A percentile compares a stretch with the other conserved stretches of the same genome.
These are phyloP conservation scores for Mesaphorura yosii DNA, from an alignment of 1,140 invertebrate species.

Conservation along the genomic window DNA sequence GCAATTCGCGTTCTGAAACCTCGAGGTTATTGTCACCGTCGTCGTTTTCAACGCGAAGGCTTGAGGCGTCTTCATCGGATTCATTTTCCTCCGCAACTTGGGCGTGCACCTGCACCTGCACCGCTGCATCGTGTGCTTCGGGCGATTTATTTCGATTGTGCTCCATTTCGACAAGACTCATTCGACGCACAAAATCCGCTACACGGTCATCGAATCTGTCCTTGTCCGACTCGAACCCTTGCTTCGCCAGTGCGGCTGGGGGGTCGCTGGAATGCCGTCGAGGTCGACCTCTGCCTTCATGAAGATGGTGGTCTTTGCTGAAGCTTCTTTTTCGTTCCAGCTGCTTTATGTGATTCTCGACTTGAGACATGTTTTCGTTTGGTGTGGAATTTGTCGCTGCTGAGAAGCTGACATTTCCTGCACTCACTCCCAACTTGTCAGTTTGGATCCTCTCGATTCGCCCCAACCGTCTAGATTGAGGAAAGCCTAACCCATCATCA, in stretches of 20 bases:
- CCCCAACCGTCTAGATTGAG: conserved; percentile 12
- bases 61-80: neutral
- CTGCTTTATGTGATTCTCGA: conserved; percentile 23
- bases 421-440: conserved; percentile 3
- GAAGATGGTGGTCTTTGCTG: neutral
- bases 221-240: neutral
- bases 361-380: conserved; percentile 9
- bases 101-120: neutral
- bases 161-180: conserved; percentile 22
- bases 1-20: no score
- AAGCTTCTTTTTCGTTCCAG: conserved; percentile 18
- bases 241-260: neutral
- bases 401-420: neutral
- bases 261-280: neutral
- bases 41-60: no score
- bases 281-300: neutral
- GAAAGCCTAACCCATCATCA: conserved; percentile 5
- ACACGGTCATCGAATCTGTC: conserved; percentile 16
- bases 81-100: neutral
- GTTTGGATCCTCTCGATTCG: conserved; percentile 11
- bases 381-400: neutral
- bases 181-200: conserved; percentile 19
- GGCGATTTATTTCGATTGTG: neutral
- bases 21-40: no score
- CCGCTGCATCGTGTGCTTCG: neutral